Base-by-base conservation (phyloP, 1,140 invertebrate species). In the Zelostemma sp. region DNA sequence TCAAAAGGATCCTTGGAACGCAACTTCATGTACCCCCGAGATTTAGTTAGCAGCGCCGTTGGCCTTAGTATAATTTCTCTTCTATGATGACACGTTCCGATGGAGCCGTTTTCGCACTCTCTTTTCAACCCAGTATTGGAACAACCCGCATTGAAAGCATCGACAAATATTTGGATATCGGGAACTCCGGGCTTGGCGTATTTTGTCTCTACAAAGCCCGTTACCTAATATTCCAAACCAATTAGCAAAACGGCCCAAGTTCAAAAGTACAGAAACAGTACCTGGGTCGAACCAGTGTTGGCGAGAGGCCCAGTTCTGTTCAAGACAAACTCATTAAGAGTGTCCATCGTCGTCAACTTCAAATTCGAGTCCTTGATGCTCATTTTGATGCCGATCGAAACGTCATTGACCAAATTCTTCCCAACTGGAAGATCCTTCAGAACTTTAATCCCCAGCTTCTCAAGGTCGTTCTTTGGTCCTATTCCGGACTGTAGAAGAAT, bases 401-500 rank as follows among this genome's bases (percentile, higher is more conserved):
- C 87, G 41, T 88, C 87, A 59, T 88, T 87, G 9, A 86, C 87
- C 1, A 91, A 74, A 75, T 89, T 90, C 17, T 81, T 72, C 0
- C 90, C 90, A 2, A 91, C 90, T 0, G 82, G 59, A 0, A 92
- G 77, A 64, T 91, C 86, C 12, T 82, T 78, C 4, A 86, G 67
- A 0, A 86, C 69, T 1, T 80, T 73, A 17, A 89, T 86, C 1
- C 84, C 82, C 0, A 87, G 67, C 14, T 85, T 79, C 1, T 84
- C 68, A 0, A 93, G 73, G 8, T 91, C 86, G 21, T 88, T 79
- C 21, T 79, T 85, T 1, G 91, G 90, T 0, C 91, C 92, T 6
- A 93, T 86, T 1, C 92, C 92, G 0, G 90, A 91, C 14, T 91
- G 83, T 83, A 92, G 82, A 0, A 93, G 79, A 6, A 93, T 81